phyloP scores from a whole-genome alignment of 2,113 vertebrate species.

The Petroica traversi region DNA sequence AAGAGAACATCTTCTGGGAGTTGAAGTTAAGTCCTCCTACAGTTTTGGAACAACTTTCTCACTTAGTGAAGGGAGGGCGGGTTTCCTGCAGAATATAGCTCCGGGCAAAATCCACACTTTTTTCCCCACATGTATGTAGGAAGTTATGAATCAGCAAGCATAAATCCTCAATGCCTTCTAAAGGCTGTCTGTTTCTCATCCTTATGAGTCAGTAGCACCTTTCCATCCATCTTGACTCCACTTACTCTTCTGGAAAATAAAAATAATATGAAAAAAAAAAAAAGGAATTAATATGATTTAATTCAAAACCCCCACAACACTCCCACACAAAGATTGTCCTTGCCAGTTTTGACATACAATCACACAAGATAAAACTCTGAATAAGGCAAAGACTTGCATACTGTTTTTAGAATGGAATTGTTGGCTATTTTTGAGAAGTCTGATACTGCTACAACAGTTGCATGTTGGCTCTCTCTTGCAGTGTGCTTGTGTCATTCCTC shows the following conservation, averaged over 20 bases:
- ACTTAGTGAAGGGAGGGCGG: conserved; percentile 3
- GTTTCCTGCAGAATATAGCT: conserved; percentile 59
- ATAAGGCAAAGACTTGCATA: background rate
- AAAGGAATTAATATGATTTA: conserved; percentile 37
- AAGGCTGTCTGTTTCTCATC: conserved; percentile 56
- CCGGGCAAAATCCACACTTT: conserved; percentile 43
- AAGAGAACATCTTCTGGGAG: conserved; percentile 30
- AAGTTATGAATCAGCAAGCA: conserved; percentile 78
- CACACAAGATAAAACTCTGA: conserved; percentile 20
- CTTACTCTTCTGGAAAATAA: conserved; percentile 57
- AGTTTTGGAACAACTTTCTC: conserved; percentile 44
- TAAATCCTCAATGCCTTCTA: conserved; percentile 63
- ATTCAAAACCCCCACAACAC: conserved; percentile 9
- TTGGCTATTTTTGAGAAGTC: background rate
- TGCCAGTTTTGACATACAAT: conserved; percentile 23
- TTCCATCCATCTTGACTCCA: conserved; percentile 47
- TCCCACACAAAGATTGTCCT: conserved; percentile 3
- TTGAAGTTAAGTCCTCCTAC: conserved; percentile 20
- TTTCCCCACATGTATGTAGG: conserved; percentile 64
- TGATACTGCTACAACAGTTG: background rate
- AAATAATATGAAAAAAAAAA: conserved; percentile 40
- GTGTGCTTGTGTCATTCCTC: background rate
- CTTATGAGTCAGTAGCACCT: conserved; percentile 71
- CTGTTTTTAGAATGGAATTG: background rate
- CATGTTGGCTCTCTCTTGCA: background rate